phyloP scores from a whole-genome alignment of 1,140 invertebrate genomes.

The Venustaconcha ellipsiformis region DNA sequence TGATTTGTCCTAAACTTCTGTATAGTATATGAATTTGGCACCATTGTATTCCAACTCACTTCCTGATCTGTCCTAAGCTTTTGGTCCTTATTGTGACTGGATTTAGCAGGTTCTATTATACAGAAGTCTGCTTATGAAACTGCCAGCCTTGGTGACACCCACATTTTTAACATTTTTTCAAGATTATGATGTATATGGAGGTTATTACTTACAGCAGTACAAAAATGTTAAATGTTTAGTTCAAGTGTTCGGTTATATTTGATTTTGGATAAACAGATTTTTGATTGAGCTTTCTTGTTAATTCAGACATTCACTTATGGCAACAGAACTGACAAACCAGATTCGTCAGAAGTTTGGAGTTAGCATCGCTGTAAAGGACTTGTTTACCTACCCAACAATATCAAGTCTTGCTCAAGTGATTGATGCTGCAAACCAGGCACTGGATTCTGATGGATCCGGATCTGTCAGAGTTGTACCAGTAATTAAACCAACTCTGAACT shows the following conservation, averaged over 20 bases:
- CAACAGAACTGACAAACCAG: constrained; percentile 67
- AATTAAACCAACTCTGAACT: constrained; percentile 46
- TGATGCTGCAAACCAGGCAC: constrained; percentile 44
- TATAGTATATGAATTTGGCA: too few species aligned
- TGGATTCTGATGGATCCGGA: neutral
- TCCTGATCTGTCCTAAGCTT: too few species aligned
- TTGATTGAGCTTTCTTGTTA: neutral
- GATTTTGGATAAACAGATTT: neutral
- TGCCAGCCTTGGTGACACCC: neutral
- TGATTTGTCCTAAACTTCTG: too few species aligned
- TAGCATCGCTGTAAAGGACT: constrained; percentile 63
- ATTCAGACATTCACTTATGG: constrained; percentile 71
- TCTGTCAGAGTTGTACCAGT: neutral
- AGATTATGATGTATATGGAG: neutral
- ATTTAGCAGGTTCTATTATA: neutral
- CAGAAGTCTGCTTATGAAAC: neutral
- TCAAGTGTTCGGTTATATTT: neutral
- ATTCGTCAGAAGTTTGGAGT: constrained; percentile 64
- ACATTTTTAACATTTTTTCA: neutral
- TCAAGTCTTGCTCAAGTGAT: constrained; percentile 62
- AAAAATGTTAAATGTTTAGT: neutral
- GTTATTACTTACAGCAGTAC: neutral
- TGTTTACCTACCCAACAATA: constrained; percentile 68
- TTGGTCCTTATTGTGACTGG: too few species aligned
- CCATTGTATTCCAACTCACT: too few species aligned